Percentiles rank a stretch among this genome's conserved stretches.
Evolutionary conservation across 2,888 invertebrate genomes (phyloP).

Genomic region (Onchidella celtica): DNA sequence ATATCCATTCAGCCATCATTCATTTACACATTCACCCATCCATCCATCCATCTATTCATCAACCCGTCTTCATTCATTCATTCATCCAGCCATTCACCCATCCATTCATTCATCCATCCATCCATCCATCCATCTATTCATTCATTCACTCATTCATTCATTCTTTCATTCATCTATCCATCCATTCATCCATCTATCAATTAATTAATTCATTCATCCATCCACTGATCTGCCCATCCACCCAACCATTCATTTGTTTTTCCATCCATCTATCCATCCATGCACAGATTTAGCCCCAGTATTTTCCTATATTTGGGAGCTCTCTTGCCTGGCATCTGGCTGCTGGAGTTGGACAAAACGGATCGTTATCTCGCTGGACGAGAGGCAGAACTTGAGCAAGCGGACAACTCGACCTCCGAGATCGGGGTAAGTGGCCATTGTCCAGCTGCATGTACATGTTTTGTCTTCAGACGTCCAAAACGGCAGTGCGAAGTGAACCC

Average conservation of each 20-base stretch:
- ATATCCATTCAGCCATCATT: too few species aligned
- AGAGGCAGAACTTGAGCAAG: not conserved
- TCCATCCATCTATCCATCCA: not conserved
- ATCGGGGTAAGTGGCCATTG: too few species aligned
- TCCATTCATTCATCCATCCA: not conserved
- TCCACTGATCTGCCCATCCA: not conserved
- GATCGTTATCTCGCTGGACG: slow-evolving; percentile 40
- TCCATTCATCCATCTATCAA: not conserved
- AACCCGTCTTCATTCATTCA: not conserved
- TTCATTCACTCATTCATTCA: not conserved
- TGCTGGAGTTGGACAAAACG: slow-evolving; percentile 59
- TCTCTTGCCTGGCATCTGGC: slow-evolving; percentile 64
- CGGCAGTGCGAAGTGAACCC: too few species aligned
- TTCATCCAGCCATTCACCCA: not conserved
- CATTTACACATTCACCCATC: too few species aligned
- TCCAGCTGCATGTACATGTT: too few species aligned
- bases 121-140: not conserved
- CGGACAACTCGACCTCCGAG: not conserved
- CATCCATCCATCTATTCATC: not conserved
- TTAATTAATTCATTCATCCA: not conserved
- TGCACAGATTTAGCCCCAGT: slow-evolving; percentile 63
- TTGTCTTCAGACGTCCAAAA: too few species aligned
- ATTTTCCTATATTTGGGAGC: slow-evolving; percentile 62
- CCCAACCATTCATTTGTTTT: not conserved
- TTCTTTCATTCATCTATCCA: not conserved